phyloP scores from a whole-genome alignment of 2,113 vertebrate species.

The Phyllostomus discolor region DNA sequence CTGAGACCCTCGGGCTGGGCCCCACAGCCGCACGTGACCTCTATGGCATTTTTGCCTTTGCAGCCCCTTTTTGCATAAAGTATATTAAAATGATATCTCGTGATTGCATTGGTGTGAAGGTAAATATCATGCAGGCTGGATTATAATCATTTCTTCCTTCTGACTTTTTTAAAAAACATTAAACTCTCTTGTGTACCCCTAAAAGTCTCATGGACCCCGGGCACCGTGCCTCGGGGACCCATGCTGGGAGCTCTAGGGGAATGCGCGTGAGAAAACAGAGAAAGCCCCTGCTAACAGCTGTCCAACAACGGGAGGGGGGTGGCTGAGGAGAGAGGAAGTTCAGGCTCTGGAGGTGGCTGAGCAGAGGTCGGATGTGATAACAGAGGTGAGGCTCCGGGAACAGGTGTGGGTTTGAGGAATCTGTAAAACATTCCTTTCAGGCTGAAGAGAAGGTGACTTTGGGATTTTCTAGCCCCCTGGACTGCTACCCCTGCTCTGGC shows the following conservation, averaged over 20 bases:
- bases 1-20: background rate
- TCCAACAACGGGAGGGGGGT: background rate
- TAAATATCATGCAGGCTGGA: background rate
- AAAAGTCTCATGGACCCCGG: background rate
- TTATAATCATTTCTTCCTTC: background rate
- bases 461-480: background rate
- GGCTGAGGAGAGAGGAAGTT: background rate
- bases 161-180: background rate
- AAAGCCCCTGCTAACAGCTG: background rate
- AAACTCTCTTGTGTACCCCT: background rate
- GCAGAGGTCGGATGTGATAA: background rate
- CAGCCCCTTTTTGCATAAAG: background rate
- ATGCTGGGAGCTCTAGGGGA: background rate
- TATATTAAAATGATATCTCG: background rate
- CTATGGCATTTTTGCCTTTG: background rate
- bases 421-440: background rate
- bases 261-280: background rate
- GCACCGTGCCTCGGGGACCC: background rate
- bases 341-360: background rate
- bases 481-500: background rate
- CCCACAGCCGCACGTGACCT: fast-evolving
- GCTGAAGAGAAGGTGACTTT: background rate
- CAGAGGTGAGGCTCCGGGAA: background rate
- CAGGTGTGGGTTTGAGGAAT: background rate
- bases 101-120: background rate